Evolutionary conservation across 2,113 vertebrate species (phyloP), one percentile per base, ranked within the genome.

Genomic region (Tetraodon nigroviridis): DNA sequence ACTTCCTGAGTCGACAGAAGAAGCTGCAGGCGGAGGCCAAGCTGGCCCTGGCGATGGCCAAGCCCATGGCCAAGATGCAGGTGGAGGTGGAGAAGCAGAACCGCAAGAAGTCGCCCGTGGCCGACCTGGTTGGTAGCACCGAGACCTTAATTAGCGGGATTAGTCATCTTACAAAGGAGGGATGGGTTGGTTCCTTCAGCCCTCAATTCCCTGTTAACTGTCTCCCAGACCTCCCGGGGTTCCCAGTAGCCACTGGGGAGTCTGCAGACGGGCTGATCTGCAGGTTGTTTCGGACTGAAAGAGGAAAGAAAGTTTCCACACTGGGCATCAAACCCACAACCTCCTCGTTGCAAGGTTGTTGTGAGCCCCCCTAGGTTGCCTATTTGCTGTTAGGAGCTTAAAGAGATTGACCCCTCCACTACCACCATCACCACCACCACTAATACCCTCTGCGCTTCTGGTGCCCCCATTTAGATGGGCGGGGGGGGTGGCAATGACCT

Each of bases 21-120:
- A 99, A 98, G 76, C 88, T 99, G 64, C 97, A 98, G 73, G 94
- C 94, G 0, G 96, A 99, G 83, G 97, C 97, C 29, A 98, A 97
- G 86, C 90, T 99, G 90, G 97, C 97, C 7, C 80, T 99, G 51
- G 96, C 97, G 4, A 99, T 99, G 97, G 97, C 96, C 18, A 98
- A 97, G 42, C 97, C 97, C 62, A 99, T 99, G 97, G 96, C 97
- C 76, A 98, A 97, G 88, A 99, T 99, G 97, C 96, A 99, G 87
- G 96, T 99, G 52, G 94, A 98, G 83, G 97, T 99, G 89, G 97
- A 99, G 71, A 98, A 97, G 67, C 96, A 98, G 86, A 99, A 99
- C 81, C 93, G 97, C 77, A 99, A 99, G 87, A 99, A 99, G 76
- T 98, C 96, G 0, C 97, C 97, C 0, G 97, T 99, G 63, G 96